Evolutionary conservation across 2,113 vertebrate genomes (phyloP).

Genomic region (Nothobranchius furzeri): DNA sequence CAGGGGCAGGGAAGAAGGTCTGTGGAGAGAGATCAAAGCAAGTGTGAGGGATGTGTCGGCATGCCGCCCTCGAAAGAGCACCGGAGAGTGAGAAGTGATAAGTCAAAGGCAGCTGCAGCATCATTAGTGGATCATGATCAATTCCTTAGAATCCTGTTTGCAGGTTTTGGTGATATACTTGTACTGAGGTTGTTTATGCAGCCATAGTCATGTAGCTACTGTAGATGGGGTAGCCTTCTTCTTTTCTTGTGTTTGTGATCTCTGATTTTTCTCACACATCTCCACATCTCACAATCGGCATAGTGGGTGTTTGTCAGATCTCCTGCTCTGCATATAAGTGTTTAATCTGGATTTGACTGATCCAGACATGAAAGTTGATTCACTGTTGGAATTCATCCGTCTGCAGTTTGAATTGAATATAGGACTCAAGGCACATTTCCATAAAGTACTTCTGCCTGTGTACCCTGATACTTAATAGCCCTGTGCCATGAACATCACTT

Average conservation of each 20-base stretch:
- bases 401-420: not conserved
- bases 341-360: slow-evolving; percentile 37
- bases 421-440: too few relatives aligned
- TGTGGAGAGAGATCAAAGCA: slow-evolving; percentile 58
- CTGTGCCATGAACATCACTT: too few relatives aligned
- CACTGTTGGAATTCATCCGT: slow-evolving; percentile 1
- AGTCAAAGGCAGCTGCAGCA: slow-evolving; percentile 71
- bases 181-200: slow-evolving; percentile 21
- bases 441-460: too few relatives aligned
- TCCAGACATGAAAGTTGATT: slow-evolving; percentile 33
- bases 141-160: slow-evolving; percentile 65
- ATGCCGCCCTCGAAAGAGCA: slow-evolving; percentile 40
- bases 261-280: slow-evolving; percentile 27
- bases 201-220: slow-evolving; percentile 48
- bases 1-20: slow-evolving; percentile 31
- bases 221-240: slow-evolving; percentile 6
- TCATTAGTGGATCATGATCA: slow-evolving; percentile 75
- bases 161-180: slow-evolving; percentile 27
- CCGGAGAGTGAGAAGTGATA: slow-evolving; percentile 56
- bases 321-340: slow-evolving; percentile 26
- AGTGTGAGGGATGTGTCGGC: slow-evolving; percentile 43
- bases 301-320: slow-evolving; percentile 43
- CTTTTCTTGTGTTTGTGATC: slow-evolving; percentile 32
- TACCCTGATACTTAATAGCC: too few relatives aligned
- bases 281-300: slow-evolving; percentile 20